A percentile compares a stretch with the other conserved stretches of the same genome.
phyloP scores from a whole-genome alignment of 2,113 vertebrate genomes.

The Heterochromis multidens region DNA sequence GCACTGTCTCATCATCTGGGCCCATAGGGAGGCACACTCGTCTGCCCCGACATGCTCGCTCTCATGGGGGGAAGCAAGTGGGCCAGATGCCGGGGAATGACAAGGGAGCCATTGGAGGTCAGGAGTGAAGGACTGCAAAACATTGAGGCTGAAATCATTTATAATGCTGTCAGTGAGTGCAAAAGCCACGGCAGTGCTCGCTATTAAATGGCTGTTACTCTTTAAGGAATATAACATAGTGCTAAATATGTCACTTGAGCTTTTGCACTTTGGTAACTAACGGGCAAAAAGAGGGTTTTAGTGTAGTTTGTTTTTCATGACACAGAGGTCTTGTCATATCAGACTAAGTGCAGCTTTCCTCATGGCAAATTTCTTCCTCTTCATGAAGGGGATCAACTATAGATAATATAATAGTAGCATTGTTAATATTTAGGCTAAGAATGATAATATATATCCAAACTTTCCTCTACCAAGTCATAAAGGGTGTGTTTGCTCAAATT shows the following conservation, averaged over 20 bases:
- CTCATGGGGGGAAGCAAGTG: neutral
- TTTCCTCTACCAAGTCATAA: neutral
- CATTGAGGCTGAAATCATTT: slow-evolving; percentile 10
- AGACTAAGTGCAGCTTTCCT: neutral
- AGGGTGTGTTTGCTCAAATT: neutral
- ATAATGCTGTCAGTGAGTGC: slow-evolving; percentile 1
- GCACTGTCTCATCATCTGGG: slow-evolving; percentile 45
- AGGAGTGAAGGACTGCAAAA: slow-evolving; percentile 35
- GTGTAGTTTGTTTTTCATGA: neutral
- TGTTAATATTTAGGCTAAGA: neutral
- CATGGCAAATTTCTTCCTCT: neutral
- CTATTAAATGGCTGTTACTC: neutral
- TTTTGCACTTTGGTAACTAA: neutral
- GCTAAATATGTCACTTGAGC: neutral
- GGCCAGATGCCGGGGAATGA: slow-evolving; percentile 38
- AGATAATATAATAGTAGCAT: neutral
- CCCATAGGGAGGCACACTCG: slow-evolving; percentile 30
- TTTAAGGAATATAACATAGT: neutral
- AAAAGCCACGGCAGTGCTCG: neutral
- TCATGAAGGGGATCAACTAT: neutral
- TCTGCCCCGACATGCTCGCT: slow-evolving; percentile 39
- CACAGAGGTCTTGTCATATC: neutral
- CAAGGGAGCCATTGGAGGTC: slow-evolving; percentile 22
- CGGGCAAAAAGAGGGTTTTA: neutral
- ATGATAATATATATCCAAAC: neutral